Conservation (phyloP, 1,140 invertebrate genomes). For the Pseudomyrmex dendroicus region DNA sequence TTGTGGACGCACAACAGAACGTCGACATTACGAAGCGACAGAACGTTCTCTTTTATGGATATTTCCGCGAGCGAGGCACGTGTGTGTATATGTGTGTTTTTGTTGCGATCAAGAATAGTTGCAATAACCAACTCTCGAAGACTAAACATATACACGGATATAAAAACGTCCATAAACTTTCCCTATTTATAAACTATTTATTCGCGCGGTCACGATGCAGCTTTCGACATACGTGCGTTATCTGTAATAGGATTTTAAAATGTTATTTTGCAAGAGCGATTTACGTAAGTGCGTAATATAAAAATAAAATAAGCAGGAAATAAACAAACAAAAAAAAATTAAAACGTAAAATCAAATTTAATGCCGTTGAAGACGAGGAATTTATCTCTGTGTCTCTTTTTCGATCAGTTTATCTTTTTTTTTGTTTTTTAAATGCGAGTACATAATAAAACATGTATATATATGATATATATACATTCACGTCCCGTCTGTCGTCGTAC, state of each 20-base stretch:
- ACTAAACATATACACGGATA: slow-evolving; percentile 19
- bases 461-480: not conserved
- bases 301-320: not conserved
- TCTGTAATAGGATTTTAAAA: slow-evolving; percentile 27
- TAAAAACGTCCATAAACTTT: slow-evolving; percentile 44
- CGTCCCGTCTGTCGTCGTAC: slow-evolving; percentile 10
- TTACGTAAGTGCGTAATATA: not conserved
- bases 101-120: slow-evolving; percentile 40
- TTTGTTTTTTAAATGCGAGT: not conserved
- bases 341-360: not conserved
- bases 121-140: slow-evolving; percentile 19
- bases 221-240: not conserved
- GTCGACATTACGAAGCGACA: slow-evolving; percentile 47
- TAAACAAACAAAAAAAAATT: not conserved
- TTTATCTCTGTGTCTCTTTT: not conserved
- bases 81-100: slow-evolving; percentile 5
- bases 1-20: slow-evolving; percentile 40
- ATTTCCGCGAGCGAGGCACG: slow-evolving; percentile 21
- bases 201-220: not conserved
- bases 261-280: slow-evolving; percentile 12
- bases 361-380: not conserved
- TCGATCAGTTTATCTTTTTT: not conserved
- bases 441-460: not conserved
- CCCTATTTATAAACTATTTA: slow-evolving; percentile 29
- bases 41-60: slow-evolving; percentile 28